phyloP scores from a whole-genome alignment of 2,797 vertebrate genomes.

The Intellagama lesueurii region DNA sequence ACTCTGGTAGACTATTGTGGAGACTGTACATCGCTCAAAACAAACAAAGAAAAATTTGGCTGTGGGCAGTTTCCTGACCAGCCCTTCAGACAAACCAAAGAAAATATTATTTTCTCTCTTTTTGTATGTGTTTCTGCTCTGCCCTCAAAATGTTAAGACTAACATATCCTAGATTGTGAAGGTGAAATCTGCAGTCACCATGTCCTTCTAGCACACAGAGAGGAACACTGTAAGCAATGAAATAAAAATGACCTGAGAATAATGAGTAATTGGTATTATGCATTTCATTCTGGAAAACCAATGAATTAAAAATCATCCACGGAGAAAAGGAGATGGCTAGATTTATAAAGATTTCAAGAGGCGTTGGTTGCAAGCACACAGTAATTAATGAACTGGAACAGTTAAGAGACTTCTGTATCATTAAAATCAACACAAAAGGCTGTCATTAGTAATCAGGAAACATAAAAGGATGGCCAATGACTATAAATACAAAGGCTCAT shows the following conservation, averaged over 20 bases:
- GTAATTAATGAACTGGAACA: conserved; percentile 35
- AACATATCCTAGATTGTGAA: neutral
- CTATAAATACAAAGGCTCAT: neutral
- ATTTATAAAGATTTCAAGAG: neutral
- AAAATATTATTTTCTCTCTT: too few species aligned
- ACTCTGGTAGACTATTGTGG: too few species aligned
- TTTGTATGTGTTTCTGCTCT: neutral
- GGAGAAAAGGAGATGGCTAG: neutral
- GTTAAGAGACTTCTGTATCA: conserved; percentile 16
- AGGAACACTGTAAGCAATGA: neutral
- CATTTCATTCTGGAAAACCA: conserved; percentile 17
- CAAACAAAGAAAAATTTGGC: too few species aligned
- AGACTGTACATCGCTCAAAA: too few species aligned
- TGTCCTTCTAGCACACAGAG: neutral
- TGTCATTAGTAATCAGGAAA: conserved; percentile 1
- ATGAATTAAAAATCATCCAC: conserved; percentile 21
- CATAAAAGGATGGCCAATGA: neutral
- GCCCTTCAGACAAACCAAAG: too few species aligned
- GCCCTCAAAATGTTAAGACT: neutral
- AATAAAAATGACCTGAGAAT: neutral
- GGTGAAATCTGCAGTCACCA: fast-evolving
- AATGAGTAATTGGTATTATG: neutral
- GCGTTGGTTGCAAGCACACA: neutral
- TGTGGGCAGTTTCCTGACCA: too few species aligned
- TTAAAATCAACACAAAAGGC: neutral